Evolutionary conservation across 2,113 vertebrate species (phyloP).

Genomic region (Anarhynchus alexandrinus): DNA sequence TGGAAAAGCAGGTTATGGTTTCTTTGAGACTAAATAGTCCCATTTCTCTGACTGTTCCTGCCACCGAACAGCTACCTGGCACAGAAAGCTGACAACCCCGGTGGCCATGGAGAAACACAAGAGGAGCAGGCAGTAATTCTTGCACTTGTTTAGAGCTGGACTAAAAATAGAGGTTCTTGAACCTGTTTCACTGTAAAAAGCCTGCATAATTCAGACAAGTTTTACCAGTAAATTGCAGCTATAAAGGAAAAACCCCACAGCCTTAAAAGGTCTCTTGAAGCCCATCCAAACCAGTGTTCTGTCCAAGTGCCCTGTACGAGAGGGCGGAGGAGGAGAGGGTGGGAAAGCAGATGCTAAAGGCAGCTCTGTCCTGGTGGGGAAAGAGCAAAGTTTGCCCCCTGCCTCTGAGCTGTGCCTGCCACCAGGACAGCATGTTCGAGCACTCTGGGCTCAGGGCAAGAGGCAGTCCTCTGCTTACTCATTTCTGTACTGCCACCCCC

Average conservation of each 20-base stretch:
- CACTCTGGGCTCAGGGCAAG: not conserved
- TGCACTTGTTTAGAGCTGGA: not conserved
- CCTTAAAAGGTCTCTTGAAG: constrained; percentile 44
- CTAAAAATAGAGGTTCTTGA: constrained; percentile 50
- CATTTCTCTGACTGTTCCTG: not conserved
- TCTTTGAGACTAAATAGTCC: not conserved
- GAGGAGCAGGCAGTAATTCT: not conserved
- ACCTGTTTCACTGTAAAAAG: not conserved
- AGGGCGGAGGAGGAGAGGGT: not conserved
- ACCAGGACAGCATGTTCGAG: not conserved
- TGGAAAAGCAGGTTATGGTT: not conserved
- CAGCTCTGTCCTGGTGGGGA: not conserved
- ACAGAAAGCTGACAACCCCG: not conserved
- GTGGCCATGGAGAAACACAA: not conserved
- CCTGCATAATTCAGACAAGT: constrained; percentile 5
- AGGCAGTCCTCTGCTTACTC: not conserved
- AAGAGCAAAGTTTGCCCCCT: not conserved
- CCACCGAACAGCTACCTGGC: not conserved
- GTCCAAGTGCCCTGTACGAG: not conserved
- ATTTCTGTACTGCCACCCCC: not conserved
- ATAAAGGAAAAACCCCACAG: not conserved
- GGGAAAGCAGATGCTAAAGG: not conserved
- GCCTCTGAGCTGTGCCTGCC: not conserved
- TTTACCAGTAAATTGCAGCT: constrained; percentile 27
- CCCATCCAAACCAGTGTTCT: not conserved